Percentiles rank a stretch among this genome's conserved stretches.
phyloP scores from a whole-genome alignment of 2,888 invertebrate genomes.

The Pyrrhosoma nymphula region DNA sequence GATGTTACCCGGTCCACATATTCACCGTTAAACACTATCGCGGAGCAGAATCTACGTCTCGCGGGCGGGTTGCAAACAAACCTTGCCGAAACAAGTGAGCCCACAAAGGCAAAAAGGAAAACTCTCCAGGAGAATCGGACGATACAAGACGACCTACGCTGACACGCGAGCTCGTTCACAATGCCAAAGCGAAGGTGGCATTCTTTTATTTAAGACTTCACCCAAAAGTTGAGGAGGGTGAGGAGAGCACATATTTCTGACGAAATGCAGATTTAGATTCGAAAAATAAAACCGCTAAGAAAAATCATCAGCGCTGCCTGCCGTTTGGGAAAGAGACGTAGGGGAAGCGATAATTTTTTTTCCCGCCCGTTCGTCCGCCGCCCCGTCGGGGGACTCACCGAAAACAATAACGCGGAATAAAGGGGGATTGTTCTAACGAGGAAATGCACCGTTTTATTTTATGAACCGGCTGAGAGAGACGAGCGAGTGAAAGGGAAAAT shows the following conservation, averaged over 20 bases:
- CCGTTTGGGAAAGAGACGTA: background rate
- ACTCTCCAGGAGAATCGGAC: background rate
- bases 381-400: background rate
- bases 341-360: background rate
- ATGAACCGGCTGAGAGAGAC: background rate
- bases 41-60: background rate
- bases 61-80: background rate
- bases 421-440: conserved; percentile 59
- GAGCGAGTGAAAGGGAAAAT: conserved; percentile 61
- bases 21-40: background rate
- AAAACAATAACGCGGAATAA: conserved; percentile 52
- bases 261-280: background rate
- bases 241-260: background rate
- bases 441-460: conserved; percentile 58
- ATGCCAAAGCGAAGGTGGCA: background rate
- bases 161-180: background rate
- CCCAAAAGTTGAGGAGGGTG: background rate
- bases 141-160: background rate
- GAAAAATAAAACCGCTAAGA: background rate
- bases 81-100: background rate
- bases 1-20: background rate
- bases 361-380: background rate
- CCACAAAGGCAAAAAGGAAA: background rate
- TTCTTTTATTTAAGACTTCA: background rate
- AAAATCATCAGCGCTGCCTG: background rate